Conservation (phyloP, 2,888 invertebrate species). For the Euzetes globulus region DNA sequence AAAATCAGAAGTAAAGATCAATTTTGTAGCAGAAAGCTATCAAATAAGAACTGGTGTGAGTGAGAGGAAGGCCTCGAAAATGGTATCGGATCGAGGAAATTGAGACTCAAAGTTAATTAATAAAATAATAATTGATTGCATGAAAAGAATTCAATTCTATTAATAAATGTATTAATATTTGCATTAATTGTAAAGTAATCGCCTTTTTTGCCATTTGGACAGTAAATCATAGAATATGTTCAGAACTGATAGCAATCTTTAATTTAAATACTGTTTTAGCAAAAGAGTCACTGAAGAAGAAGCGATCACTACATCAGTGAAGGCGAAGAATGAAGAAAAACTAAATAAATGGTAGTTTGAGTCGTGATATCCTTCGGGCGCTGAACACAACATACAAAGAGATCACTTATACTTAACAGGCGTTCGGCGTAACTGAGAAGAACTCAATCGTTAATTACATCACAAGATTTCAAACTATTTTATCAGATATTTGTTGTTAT, state of each 20-base stretch:
- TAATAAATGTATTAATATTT: background rate
- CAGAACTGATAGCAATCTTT: constrained; percentile 13
- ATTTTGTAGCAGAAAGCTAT: too few species aligned
- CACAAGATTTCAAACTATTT: constrained; percentile 4
- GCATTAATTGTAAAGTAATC: constrained; percentile 6
- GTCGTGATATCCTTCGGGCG: constrained; percentile 22
- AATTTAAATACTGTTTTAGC: background rate
- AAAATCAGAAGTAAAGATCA: too few species aligned
- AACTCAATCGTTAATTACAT: constrained; percentile 16
- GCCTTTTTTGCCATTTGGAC: background rate
- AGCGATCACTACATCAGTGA: background rate
- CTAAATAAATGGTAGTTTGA: constrained; percentile 20
- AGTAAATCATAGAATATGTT: constrained; percentile 17
- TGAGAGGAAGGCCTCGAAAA: too few species aligned
- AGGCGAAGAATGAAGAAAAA: background rate
- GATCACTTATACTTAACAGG: constrained; percentile 3
- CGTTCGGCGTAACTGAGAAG: background rate
- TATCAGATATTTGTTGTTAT: constrained; percentile 13
- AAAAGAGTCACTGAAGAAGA: constrained; percentile 18
- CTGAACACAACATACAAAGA: constrained; percentile 6
- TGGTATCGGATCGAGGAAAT: too few species aligned
- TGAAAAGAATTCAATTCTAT: background rate
- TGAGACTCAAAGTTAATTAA: too few species aligned
- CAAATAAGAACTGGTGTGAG: too few species aligned
- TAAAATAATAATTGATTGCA: too few species aligned